Base-by-base conservation (phyloP, 2,113 vertebrate genomes). In the Erpornis zantholeuca region DNA sequence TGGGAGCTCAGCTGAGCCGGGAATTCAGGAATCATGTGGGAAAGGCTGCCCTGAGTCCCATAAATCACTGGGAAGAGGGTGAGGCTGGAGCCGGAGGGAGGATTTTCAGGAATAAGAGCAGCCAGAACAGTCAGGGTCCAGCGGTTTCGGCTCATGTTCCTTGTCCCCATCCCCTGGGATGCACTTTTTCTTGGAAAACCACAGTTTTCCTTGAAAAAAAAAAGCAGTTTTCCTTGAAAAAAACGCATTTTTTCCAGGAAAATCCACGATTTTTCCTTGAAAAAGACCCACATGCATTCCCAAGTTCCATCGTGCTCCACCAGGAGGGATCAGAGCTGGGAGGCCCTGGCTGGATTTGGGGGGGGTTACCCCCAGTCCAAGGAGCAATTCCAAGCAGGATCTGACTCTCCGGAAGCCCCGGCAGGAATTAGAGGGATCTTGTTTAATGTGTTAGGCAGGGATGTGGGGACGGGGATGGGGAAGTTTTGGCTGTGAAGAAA, bases 391-490 rank as follows among this genome's bases (percentile, higher is more conserved):
- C 82, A 65, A 82, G 94, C 90, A 50, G 79, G 89, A 59, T 68
- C 76, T n/a, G 84, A 25, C 44, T 72, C 2, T 8, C 45, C 27
- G 42, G 68, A 31, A 47, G 73, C 91, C 79, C 27, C 1, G 3
- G 92, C 9, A 1, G 75, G 61, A 87, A 77, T 89, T 65, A 78
- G 92, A 84, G 68, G 86, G 84, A 5, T 53, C n/a, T 44, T 6
- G 57, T 76, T 95, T 82, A 84, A 81, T 89, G 88, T 82, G 95
- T 97, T 97, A 97, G 77, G 80, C 21, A 15, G 60, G 63, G 69
- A 49, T 2, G 5, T 4, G 56, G 92, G 73, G 23, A n/a, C 0
- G 2, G 69, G 88, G 88, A 77, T 4, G 15, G 92, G 75, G 53
- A 65, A n/a, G 52, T 72, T 96, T 92, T 71, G 82, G 95, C 91